Percentiles rank a stretch among this genome's conserved stretches.
Evolutionary conservation across 1,140 invertebrate species (phyloP).

Genomic region (Doryteuthis pealeii): DNA sequence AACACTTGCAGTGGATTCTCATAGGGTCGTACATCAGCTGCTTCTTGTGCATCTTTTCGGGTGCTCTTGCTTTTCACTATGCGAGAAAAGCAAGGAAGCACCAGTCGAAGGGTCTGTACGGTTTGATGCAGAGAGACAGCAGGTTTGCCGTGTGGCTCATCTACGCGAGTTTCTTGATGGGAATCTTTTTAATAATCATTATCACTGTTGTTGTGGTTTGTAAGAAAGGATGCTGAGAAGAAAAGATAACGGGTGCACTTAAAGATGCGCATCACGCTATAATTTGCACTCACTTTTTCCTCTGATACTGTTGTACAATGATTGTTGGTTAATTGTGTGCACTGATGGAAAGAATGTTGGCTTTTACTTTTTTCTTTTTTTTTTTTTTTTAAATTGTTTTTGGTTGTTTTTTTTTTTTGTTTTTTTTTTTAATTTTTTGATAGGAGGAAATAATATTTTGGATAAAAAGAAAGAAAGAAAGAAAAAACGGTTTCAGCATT

Average conservation of each 20-base stretch:
- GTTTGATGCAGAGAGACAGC: slow-evolving; percentile 49
- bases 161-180: slow-evolving; percentile 42
- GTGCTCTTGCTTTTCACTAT: slow-evolving; percentile 43
- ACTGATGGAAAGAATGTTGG: too few species aligned
- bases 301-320: too few species aligned
- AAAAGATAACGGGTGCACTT: not conserved
- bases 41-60: slow-evolving; percentile 40
- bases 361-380: too few species aligned
- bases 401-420: too few species aligned
- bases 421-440: too few species aligned
- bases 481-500: too few species aligned
- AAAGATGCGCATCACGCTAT: too few species aligned
- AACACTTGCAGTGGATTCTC: slow-evolving; percentile 46
- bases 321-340: too few species aligned
- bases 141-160: slow-evolving; percentile 39
- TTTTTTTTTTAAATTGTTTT: too few species aligned
- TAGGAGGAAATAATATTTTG: too few species aligned
- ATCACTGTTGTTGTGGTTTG: slow-evolving; percentile 26
- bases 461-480: too few species aligned
- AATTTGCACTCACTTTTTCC: too few species aligned
- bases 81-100: slow-evolving; percentile 43
- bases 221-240: slow-evolving; percentile 4
- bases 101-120: slow-evolving; percentile 50
- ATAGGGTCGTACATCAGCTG: slow-evolving; percentile 44
- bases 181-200: slow-evolving; percentile 35